Percentiles rank a stretch among this genome's conserved stretches.
Evolutionary conservation across 92 coral and sea anemone genomes (phyloP).

Genomic region (Epizoanthus fatuus): DNA sequence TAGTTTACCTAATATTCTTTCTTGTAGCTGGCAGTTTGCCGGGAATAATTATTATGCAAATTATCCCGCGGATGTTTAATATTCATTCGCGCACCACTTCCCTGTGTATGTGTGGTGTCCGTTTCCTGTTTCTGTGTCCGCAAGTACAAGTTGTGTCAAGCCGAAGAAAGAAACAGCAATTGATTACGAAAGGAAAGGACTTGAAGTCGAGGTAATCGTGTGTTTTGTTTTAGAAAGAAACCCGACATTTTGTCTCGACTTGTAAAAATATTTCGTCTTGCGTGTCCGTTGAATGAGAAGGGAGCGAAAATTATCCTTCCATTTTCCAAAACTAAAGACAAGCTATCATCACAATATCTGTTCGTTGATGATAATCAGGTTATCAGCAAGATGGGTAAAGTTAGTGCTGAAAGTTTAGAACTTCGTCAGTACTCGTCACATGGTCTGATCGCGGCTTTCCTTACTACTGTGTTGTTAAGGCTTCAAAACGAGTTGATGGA

Average conservation of each 20-base stretch:
- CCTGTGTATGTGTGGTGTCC: constrained; percentile 5
- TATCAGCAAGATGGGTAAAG: constrained; percentile 20
- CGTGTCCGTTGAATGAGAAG: constrained; percentile 58
- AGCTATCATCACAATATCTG: constrained; percentile 68
- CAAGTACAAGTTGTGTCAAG: constrained; percentile 10
- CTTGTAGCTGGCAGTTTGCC: constrained; percentile 25
- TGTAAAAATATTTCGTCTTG: constrained; percentile 50
- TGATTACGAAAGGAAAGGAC: not conserved
- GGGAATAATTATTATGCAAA: constrained; percentile 63
- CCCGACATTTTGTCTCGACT: constrained; percentile 5
- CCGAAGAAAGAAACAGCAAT: constrained; percentile 14
- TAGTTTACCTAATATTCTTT: not conserved
- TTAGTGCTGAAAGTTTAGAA: constrained; percentile 1
- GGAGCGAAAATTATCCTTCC: constrained; percentile 52
- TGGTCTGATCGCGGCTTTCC: not conserved
- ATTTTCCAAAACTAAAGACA: constrained; percentile 52
- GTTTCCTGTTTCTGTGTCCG: constrained; percentile 54
- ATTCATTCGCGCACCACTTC: constrained; percentile 15
- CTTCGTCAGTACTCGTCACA: not conserved
- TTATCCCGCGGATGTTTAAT: constrained; percentile 40
- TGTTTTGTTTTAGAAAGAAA: not conserved
- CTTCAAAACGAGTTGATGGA: not conserved
- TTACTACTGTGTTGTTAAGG: not conserved
- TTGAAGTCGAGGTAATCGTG: constrained; percentile 16
- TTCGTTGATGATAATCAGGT: constrained; percentile 44